Evolutionary conservation across 2,113 vertebrate species (phyloP), one percentile per base, ranked within the genome.

Genomic region (Guaruba guarouba): DNA sequence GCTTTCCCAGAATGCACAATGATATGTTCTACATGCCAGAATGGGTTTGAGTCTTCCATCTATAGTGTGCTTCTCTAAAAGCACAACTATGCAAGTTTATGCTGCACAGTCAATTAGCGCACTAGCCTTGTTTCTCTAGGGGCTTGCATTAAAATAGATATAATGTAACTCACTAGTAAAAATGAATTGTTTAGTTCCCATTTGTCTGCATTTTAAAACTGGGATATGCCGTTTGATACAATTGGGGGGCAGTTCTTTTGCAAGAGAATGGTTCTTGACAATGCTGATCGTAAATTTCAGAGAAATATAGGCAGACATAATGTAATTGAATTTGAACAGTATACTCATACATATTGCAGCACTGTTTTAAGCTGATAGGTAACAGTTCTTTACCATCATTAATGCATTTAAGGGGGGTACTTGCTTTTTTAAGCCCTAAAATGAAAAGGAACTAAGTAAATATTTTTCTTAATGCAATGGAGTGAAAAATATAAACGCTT

Each of bases 151-250:
- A 85, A 81, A 95, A 28, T 15, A 85, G 64, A 31, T 76, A 11
- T 2, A 33, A 63, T 83, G 61, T 73, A 79, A 29, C 61, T 70
- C 35, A 12, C 41, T 52, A 55, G 51, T 92, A 55, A 82, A 92
- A 94, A 91, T 49, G 17, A 93, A 74, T 90, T 95, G 88, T 88
- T 75, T 71, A 17, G 41, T 81, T 88, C 70, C 86, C 31, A 54
- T 84, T 92, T 92, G 83, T 64, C 62, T 41, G 57, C 73, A 11
- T 86, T 78, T 15, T 48, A 27, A 83, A 94, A 62, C 44, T 76
- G 46, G 2, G 1, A 2, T 63, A 57, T 86, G 67, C 59, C 0
- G 0, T 74, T 88, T 3, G 1, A 22, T 91, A 28, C 14, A 62
- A 19, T 6, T 79, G 88, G 92, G 27, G 7, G 7, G 37, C 69